phyloP scores from a whole-genome alignment of 2,888 invertebrate species.

The Xanthia togata region DNA sequence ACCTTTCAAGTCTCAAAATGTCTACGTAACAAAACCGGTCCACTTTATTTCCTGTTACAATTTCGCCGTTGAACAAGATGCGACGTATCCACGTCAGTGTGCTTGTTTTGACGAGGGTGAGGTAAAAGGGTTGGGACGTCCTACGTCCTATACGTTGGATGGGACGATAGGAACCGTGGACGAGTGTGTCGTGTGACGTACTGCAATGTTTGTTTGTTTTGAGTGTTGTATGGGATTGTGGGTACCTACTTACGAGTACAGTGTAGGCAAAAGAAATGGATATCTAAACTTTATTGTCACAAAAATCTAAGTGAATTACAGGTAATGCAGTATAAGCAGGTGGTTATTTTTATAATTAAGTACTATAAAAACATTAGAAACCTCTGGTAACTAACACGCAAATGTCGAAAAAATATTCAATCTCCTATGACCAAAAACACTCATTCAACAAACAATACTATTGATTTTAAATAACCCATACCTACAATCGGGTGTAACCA shows the following conservation, averaged over 20 bases:
- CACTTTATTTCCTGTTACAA: conserved; percentile 58
- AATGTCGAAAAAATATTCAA: not conserved
- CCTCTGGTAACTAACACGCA: no score
- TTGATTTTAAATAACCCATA: not conserved
- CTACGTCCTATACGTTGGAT: not conserved
- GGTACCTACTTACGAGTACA: not conserved
- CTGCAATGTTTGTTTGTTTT: conserved; percentile 14
- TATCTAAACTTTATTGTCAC: not conserved
- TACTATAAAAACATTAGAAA: not conserved
- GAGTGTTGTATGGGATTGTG: conserved; percentile 3
- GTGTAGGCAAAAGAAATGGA: not conserved
- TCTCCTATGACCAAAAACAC: not conserved
- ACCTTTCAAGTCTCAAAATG: conserved; percentile 25
- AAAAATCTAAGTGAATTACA: not conserved
- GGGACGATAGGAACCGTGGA: conserved; percentile 6
- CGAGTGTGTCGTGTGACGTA: not conserved
- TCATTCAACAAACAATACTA: not conserved
- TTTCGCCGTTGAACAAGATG: conserved; percentile 58
- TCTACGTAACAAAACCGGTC: conserved; percentile 26
- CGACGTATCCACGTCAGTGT: conserved; percentile 53
- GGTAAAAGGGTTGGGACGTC: conserved; percentile 51
- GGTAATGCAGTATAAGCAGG: not conserved
- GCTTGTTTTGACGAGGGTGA: conserved; percentile 59
- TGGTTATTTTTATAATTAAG: not conserved
- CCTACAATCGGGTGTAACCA: not conserved